Evolutionary conservation across 2,113 vertebrate genomes (phyloP), one percentile per base, ranked within the genome.

Genomic region (Ptilonorhynchus violaceus): DNA sequence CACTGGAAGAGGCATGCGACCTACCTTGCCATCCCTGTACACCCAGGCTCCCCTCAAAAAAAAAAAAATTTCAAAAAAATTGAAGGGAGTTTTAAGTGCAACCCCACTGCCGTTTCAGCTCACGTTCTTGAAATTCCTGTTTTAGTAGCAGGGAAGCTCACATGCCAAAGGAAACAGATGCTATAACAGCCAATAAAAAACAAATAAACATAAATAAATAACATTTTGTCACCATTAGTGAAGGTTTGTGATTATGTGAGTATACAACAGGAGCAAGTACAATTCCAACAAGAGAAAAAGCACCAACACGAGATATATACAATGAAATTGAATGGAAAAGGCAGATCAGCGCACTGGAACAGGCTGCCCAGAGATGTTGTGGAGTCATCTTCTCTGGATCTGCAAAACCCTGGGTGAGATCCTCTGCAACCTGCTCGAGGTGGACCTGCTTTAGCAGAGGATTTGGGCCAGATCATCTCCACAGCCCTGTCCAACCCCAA

Each of bases 151-250:
- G 64, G 18, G n/a, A 94, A 75, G 58, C 73, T 92, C 73, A 81
- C 72, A 93, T 94, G 96, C 95, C 93, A 96, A 97, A 95, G 55
- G 78, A 95, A 97, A 91, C 96, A 97, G 97, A 97, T 95, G 95
- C 92, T 94, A 83, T 85, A 95, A 97, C 94, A 97, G 73, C 82
- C 80, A 96, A 93, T 93, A 94, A 94, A 92, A 96, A 93, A 10
- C 75, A 96, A 97, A 95, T 88, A 95, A 96, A 97, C 91, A 97
- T 94, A 97, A 97, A 97, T 95, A 96, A 96, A 94, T 95, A 97
- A 93, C 79, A 93, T 97, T 96, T 93, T 97, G 89, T 97, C 96
- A 97, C 92, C 78, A 91, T 95, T 97, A 95, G 73, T 33, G 89
- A 96, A 96, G 84, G 91, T 87, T 75, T 94, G 69, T 76, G 88